phyloP scores from a whole-genome alignment of 2,888 invertebrate species.

The Empis stercorea region DNA sequence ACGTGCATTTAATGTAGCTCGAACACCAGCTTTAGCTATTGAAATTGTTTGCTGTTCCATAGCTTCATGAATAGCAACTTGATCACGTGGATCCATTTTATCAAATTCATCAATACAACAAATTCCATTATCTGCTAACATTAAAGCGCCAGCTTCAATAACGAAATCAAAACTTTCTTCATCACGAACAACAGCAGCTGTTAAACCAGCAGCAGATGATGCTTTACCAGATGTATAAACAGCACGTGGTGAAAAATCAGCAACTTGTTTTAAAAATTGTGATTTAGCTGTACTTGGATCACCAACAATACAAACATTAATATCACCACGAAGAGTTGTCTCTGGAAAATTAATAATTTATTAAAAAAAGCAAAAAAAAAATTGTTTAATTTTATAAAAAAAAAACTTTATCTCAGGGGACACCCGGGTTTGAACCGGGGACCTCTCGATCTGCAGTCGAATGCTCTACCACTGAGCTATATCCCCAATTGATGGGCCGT shows the following conservation, averaged over 20 bases:
- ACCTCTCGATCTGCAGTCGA: slow-evolving; percentile 24
- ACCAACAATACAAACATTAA: slow-evolving; percentile 96
- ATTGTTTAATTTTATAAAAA: background rate
- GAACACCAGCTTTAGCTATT: slow-evolving; percentile 93
- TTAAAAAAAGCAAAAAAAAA: no score
- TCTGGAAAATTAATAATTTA: slow-evolving; percentile 31
- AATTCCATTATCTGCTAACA: slow-evolving; percentile 97
- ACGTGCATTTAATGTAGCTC: slow-evolving; percentile 93
- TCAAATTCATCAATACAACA: slow-evolving; percentile 99
- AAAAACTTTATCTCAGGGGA: slow-evolving; percentile 5
- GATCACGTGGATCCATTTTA: slow-evolving; percentile 96
- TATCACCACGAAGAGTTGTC: slow-evolving; percentile 87
- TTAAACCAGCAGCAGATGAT: slow-evolving; percentile 93
- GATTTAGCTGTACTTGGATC: slow-evolving; percentile 99
- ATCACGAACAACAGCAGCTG: slow-evolving; percentile 93
- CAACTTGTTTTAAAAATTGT: slow-evolving; percentile 86
- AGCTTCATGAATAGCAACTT: slow-evolving; percentile 99
- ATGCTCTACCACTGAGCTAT: slow-evolving; percentile 23
- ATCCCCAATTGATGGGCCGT: slow-evolving; percentile 11
- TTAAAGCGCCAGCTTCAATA: slow-evolving; percentile 98
- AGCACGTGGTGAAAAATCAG: slow-evolving; percentile 90
- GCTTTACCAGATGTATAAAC: slow-evolving; percentile 99
- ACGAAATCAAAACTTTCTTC: slow-evolving; percentile 98
- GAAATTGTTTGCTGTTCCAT: slow-evolving; percentile 99
- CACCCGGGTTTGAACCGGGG: slow-evolving; percentile 21